Evolutionary conservation across 1,140 invertebrate genomes (phyloP), one percentile per base, ranked within the genome.

Genomic region (Bathynomus jamesi): DNA sequence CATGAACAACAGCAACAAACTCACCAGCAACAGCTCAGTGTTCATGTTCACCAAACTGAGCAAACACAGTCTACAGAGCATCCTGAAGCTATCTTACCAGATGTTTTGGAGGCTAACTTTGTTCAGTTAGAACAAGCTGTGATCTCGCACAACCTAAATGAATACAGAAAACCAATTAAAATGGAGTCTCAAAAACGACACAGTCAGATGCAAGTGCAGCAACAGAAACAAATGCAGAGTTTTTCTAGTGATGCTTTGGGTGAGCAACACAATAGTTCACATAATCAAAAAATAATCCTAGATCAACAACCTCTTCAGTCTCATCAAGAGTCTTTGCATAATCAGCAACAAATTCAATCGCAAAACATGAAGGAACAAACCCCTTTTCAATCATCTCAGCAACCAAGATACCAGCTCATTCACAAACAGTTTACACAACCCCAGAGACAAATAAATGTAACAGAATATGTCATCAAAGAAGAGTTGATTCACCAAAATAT

Each of bases 121-220:
- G 72, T 65, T 24, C 72, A 74, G 60, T 40, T 74, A 30, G 72
- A 74, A 4, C 68, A 67, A 53, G 68, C 69, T 32, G 60, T 64
- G 8, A 25, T 74, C n/a, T 65, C 72, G 21, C 67, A 66, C n/a
- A n/a, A 53, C 2, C 53, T 74, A 24, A 62, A 70, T 61, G 72
- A 74, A 4, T 74, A 74, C 21, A 40, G 72, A 24, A 74, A 74
- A 67, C 24, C 65, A 28, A 24, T 27, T 27, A 74, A 74, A 61
- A 24, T 74, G 24, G 72, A 74, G 30, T 29, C 32, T 7, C 67
- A 53, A 24, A 46, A 69, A n/a, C 32, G 27, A 11, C 31, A 53
- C 32, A 46, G 27, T 32, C 67, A 69, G 40, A 32, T 53, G 1
- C 46, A 53, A 53, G 32, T 53, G 27, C 40, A 40, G 3, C 67